Base-by-base conservation (phyloP, 2,888 invertebrate genomes). In the Koerneria pararmatus region DNA sequence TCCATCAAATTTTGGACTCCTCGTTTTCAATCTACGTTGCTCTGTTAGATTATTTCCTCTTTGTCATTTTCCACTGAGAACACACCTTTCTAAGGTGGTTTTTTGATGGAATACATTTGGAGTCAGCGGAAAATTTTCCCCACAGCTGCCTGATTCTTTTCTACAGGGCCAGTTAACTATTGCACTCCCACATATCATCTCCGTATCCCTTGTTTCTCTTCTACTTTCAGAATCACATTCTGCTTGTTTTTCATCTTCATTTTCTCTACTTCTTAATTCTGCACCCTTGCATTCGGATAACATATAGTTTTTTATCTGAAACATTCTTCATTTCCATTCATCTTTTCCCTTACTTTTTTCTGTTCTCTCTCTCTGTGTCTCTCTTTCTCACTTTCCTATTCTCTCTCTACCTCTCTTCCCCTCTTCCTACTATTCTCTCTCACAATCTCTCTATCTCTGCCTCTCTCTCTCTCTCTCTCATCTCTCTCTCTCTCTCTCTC, bases 341-440 rank as follows among this genome's bases (percentile, higher is more conserved):
- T 46, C 46, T 19, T 19, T 46, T 46, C 46, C 46, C 53, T n/a
- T 24, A 8, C 24, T 8, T 57, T 22, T 22, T 31, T 57, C 32
- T 22, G 15, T 57, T 51, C 32, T 32, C 51, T 2, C 54, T 1
- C 37, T 24, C 2, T 53, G 24, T 49, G 35, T 31, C 24, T 19
- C 41, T 31, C 11, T 37, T 8, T 27, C 5, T 49, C 35, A 29
- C 34, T 32, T 35, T 35, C 8, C 27, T 34, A 34, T n/a, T 51
- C 62, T n/a, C 29, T n/a, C 29, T 27, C 34, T 64, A 41, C 64
- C 34, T 27, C 54, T 37, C 41, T 15, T 37, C 37, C 31, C 32
- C 31, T 48, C 22, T 19, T 56, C 54, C 41, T n/a, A 51, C 31
- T 35, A 11, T 54, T n/a, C n/a, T n/a, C n/a, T n/a, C n/a, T n/a